A percentile compares a stretch with the other conserved stretches of the same genome.
phyloP scores from a whole-genome alignment of 2,113 vertebrate species.

The Paratilapia polleni region DNA sequence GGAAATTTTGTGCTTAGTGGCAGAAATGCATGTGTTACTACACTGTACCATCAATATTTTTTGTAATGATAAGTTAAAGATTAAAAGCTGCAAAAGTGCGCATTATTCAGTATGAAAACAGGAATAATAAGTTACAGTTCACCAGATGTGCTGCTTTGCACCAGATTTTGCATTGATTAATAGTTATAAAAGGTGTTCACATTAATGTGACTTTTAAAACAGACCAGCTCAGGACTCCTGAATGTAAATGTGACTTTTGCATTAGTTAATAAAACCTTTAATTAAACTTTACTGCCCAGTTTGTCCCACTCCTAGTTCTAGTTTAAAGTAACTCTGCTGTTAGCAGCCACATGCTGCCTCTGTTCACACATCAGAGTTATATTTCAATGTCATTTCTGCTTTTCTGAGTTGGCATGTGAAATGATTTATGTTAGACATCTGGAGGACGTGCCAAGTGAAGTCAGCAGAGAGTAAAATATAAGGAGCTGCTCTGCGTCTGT shows the following conservation, averaged over 20 bases:
- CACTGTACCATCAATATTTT: too few relatives aligned
- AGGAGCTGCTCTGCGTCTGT: background rate
- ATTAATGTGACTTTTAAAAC: too few relatives aligned
- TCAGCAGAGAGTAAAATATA: slow-evolving; percentile 2
- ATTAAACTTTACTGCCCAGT: background rate
- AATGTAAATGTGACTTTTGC: too few relatives aligned
- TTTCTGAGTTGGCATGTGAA: slow-evolving; percentile 1
- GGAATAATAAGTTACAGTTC: background rate
- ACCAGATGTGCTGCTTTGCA: background rate
- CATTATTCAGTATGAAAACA: too few relatives aligned
- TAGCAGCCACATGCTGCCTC: background rate
- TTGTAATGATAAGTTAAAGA: too few relatives aligned
- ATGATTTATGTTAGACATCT: slow-evolving; percentile 17
- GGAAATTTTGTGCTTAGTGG: background rate
- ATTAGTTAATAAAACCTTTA: too few relatives aligned
- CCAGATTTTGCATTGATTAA: background rate
- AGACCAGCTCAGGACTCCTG: too few relatives aligned
- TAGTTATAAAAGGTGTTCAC: background rate
- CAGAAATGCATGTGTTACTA: too few relatives aligned
- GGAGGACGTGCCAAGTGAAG: background rate
- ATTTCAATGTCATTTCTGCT: background rate
- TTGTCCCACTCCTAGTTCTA: background rate
- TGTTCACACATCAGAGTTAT: background rate
- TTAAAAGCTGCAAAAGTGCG: too few relatives aligned
- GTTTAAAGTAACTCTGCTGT: background rate